A percentile compares a stretch with the other conserved stretches of the same genome.
Evolutionary conservation across 2,888 invertebrate genomes (phyloP).

Genomic region (Coleophora flavipennella): DNA sequence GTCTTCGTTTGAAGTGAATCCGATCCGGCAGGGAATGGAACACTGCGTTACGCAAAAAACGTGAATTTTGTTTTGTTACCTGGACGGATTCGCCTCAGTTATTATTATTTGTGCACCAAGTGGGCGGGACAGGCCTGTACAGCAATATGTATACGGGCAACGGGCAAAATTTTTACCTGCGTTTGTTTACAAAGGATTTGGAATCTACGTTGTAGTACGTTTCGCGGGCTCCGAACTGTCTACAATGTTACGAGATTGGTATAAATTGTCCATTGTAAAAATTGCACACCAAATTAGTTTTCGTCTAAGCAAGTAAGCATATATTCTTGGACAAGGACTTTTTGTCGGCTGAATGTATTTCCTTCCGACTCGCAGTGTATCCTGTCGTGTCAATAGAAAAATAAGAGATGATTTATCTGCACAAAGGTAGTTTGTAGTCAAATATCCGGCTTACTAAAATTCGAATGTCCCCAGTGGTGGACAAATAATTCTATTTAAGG

Average conservation of each 20-base stretch:
- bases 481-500: background rate
- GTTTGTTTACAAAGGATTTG: constrained; percentile 55
- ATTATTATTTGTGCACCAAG: constrained; percentile 56
- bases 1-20: constrained; percentile 49
- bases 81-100: constrained; percentile 38
- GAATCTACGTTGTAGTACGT: constrained; percentile 21
- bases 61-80: constrained; percentile 51
- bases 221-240: constrained; percentile 52
- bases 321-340: constrained; percentile 33
- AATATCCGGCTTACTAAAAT: constrained; percentile 58
- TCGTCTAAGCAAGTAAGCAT: constrained; percentile 27
- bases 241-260: constrained; percentile 34
- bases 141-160: constrained; percentile 40
- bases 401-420: constrained; percentile 44
- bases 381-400: constrained; percentile 36
- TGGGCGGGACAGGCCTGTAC: constrained; percentile 50
- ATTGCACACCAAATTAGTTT: constrained; percentile 40
- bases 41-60: constrained; percentile 60
- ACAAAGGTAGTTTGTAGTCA: constrained; percentile 54
- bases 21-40: constrained; percentile 36
- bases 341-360: constrained; percentile 42
- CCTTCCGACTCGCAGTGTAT: constrained; percentile 49
- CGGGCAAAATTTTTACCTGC: constrained; percentile 59
- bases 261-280: constrained; percentile 32
- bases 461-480: background rate